A percentile compares a stretch with the other conserved stretches of the same genome.
Evolutionary conservation across 2,113 vertebrate species (phyloP).

Genomic region (Tragelaphus imberbis): DNA sequence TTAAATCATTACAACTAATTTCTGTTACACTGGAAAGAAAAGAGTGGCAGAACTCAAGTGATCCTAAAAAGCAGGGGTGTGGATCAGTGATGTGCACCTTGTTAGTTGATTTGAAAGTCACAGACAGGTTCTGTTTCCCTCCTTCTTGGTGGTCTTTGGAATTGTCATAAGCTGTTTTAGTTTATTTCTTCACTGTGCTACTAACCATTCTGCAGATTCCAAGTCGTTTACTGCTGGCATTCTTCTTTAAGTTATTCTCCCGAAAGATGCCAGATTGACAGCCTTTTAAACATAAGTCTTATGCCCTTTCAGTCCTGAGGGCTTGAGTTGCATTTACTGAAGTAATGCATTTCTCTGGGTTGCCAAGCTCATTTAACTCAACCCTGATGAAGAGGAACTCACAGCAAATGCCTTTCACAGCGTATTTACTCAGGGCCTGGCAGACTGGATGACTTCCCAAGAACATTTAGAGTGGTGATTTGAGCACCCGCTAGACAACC

Average conservation of each 20-base stretch:
- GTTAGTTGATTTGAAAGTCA: background rate
- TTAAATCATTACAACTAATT: background rate
- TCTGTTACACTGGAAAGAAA: background rate
- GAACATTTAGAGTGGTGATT: background rate
- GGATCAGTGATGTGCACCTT: background rate
- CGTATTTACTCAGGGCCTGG: background rate
- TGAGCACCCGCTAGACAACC: background rate
- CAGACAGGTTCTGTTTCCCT: background rate
- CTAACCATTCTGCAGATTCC: background rate
- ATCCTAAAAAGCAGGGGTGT: background rate
- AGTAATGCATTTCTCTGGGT: background rate
- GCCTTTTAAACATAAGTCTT: background rate
- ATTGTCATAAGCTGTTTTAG: background rate
- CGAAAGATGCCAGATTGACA: background rate
- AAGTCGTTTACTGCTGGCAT: background rate
- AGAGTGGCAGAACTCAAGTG: background rate
- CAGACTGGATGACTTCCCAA: background rate
- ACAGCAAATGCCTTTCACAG: background rate
- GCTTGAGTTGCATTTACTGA: background rate
- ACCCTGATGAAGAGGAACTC: background rate
- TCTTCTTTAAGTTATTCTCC: conserved; percentile 17
- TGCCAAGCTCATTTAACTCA: background rate
- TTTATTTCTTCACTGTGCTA: background rate
- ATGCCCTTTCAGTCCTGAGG: background rate
- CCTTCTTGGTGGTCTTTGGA: background rate